A percentile compares a stretch with the other conserved stretches of the same genome.
phyloP scores from a whole-genome alignment of 2,888 invertebrate genomes.

The Drosophila barbarae region DNA sequence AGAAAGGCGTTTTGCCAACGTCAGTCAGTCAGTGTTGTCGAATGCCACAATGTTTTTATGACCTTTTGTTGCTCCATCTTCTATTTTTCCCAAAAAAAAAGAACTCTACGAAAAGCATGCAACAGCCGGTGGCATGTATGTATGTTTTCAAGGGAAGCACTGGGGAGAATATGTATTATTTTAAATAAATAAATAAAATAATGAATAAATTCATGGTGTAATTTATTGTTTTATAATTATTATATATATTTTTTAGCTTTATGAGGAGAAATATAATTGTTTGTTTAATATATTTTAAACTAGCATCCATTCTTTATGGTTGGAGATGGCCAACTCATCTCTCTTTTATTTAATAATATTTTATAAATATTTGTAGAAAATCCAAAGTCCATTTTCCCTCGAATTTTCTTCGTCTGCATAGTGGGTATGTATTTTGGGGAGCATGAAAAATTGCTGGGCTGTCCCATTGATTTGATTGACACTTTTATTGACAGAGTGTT shows the following conservation, averaged over 20 bases:
- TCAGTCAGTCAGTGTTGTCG: conserved; percentile 10
- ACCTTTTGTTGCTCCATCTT: conserved; percentile 16
- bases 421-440: conserved; percentile 10
- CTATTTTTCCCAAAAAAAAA: conserved; percentile 27
- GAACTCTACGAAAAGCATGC: conserved; percentile 6
- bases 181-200: no score
- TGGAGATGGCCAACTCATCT: no score
- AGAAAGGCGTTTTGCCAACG: conserved; percentile 23
- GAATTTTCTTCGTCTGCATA: conserved; percentile 4
- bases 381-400: background rate
- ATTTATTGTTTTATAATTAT: no score
- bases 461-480: conserved; percentile 73
- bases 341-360: no score
- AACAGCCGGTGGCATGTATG: conserved; percentile 20
- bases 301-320: no score
- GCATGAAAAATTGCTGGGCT: conserved; percentile 61
- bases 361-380: background rate
- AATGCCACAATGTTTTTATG: conserved; percentile 37
- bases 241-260: no score
- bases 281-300: no score
- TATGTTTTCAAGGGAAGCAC: conserved; percentile 2
- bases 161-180: background rate
- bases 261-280: no score
- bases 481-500: conserved; percentile 70
- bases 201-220: no score